Conservation (phyloP, 2,113 vertebrate species). For the Eptatretus burgeri region DNA sequence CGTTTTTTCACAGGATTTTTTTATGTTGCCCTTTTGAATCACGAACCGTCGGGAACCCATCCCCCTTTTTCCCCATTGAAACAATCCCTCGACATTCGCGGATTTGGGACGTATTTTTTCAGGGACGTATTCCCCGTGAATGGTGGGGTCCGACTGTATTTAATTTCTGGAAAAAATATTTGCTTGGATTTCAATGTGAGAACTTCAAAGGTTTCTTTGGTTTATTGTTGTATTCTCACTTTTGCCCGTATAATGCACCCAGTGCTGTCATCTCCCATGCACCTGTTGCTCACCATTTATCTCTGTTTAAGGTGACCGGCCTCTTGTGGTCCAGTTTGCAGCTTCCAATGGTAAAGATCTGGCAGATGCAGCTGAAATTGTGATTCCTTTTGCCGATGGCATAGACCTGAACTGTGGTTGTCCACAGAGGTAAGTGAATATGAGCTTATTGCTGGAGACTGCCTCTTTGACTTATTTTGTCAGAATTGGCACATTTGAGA, state of each 20-base stretch:
- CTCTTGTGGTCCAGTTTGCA: conserved; percentile 77
- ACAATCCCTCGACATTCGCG: too few relatives aligned
- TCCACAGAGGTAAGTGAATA: conserved; percentile 43
- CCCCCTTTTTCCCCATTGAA: too few relatives aligned
- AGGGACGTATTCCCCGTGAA: too few relatives aligned
- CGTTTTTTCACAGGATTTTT: too few relatives aligned
- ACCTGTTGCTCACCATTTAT: not conserved
- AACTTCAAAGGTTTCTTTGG: not conserved
- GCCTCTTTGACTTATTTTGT: too few relatives aligned
- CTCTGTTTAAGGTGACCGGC: conserved; percentile 37
- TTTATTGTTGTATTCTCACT: not conserved
- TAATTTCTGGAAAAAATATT: conserved; percentile 7
- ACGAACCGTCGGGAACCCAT: too few relatives aligned
- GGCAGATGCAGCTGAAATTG: conserved; percentile 40
- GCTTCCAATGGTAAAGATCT: conserved; percentile 54
- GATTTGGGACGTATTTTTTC: too few relatives aligned
- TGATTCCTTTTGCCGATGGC: conserved; percentile 56
- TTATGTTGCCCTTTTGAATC: too few relatives aligned
- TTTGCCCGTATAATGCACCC: not conserved
- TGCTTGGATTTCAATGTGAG: not conserved
- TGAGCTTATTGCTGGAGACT: too few relatives aligned
- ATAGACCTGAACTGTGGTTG: conserved; percentile 93
- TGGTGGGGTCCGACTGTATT: too few relatives aligned
- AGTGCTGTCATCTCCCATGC: not conserved
- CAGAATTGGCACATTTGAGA: too few relatives aligned